A percentile compares a stretch with the other conserved stretches of the same genome.
Evolutionary conservation across 2,888 invertebrate species (phyloP).

Genomic region (Chrysolina haemoptera): DNA sequence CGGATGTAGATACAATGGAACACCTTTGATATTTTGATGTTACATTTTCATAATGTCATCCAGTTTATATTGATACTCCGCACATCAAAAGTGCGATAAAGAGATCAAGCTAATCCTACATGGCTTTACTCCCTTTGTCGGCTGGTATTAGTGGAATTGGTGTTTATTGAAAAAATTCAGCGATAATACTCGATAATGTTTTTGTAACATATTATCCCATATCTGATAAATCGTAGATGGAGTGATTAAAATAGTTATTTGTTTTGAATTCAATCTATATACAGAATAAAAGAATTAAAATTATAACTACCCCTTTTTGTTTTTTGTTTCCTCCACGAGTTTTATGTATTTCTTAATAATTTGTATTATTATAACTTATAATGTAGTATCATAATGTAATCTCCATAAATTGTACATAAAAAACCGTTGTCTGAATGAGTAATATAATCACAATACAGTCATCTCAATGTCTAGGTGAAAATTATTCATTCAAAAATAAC

Average conservation of each 20-base stretch:
- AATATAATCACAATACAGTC: too few relatives aligned
- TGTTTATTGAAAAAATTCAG: slow-evolving; percentile 54
- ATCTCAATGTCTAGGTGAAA: too few relatives aligned
- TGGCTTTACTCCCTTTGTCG: slow-evolving; percentile 52
- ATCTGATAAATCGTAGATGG: slow-evolving; percentile 19
- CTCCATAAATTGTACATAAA: too few relatives aligned
- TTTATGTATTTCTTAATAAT: too few relatives aligned
- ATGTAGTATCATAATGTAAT: too few relatives aligned
- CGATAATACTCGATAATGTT: slow-evolving; percentile 51
- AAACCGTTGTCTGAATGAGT: too few relatives aligned
- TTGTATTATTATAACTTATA: too few relatives aligned
- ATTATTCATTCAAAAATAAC: too few relatives aligned
- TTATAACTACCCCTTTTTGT: too few relatives aligned
- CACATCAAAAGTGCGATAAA: slow-evolving; percentile 57
- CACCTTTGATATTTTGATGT: neutral
- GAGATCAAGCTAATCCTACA: slow-evolving; percentile 52
- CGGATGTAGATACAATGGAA: slow-evolving; percentile 6
- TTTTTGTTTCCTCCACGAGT: too few relatives aligned
- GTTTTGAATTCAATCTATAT: neutral
- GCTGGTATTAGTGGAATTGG: slow-evolving; percentile 54
- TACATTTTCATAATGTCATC: slow-evolving; percentile 36
- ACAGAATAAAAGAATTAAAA: neutral
- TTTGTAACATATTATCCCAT: slow-evolving; percentile 40
- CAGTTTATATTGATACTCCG: slow-evolving; percentile 49
- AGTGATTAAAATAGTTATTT: slow-evolving; percentile 19